These are phyloP conservation scores for Aphaenogaster floridana DNA, from an alignment of 1,140 invertebrate species.

Conservation along the genomic window DNA sequence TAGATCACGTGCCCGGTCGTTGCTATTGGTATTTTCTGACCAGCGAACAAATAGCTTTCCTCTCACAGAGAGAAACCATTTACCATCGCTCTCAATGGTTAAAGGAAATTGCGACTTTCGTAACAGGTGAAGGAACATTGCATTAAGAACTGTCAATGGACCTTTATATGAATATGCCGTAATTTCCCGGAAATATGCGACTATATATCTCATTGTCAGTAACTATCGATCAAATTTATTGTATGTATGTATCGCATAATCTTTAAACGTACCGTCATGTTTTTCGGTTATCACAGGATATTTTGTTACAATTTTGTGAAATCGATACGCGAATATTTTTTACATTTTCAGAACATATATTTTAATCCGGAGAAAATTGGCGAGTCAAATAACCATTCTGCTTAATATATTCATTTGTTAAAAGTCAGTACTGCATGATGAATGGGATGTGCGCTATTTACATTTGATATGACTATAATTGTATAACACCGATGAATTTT, in stretches of 20 bases:
- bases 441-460: constrained; percentile 19
- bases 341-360: constrained; percentile 1
- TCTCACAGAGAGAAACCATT: not conserved
- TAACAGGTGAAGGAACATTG: not conserved
- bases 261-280: not conserved
- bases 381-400: not conserved
- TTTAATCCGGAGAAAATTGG: constrained; percentile 37
- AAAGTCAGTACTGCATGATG: constrained; percentile 23
- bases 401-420: constrained; percentile 6
- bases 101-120: constrained; percentile 23
- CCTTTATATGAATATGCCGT: not conserved
- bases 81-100: constrained; percentile 3
- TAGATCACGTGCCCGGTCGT: not conserved
- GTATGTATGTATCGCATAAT: not conserved
- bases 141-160: not conserved
- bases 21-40: constrained; percentile 29
- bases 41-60: constrained; percentile 8
- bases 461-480: constrained; percentile 39
- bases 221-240: constrained; percentile 4
- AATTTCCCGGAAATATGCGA: not conserved
- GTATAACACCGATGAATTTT: constrained; percentile 26
- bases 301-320: not conserved
- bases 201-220: not conserved
- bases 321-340: constrained; percentile 7
- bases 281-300: not conserved